phyloP scores from a whole-genome alignment of 2,888 invertebrate genomes.

The Zelleria hepariella region DNA sequence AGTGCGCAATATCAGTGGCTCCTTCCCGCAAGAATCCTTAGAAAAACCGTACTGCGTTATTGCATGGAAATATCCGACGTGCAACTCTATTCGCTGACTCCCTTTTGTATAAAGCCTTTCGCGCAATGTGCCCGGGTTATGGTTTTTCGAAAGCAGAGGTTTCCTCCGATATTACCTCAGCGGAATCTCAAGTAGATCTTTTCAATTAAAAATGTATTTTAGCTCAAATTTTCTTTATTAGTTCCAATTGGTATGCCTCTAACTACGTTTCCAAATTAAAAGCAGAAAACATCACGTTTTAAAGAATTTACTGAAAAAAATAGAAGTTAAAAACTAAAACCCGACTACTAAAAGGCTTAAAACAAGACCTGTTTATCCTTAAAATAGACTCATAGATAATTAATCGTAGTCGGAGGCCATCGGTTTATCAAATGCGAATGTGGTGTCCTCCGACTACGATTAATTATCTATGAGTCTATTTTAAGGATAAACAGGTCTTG shows the following conservation, averaged over 20 bases:
- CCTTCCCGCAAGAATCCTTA: slow-evolving; percentile 47
- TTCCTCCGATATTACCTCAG: slow-evolving; percentile 55
- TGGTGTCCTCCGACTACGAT: too few species aligned
- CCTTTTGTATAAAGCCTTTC: slow-evolving; percentile 63
- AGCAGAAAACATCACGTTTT: not conserved
- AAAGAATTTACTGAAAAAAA: too few species aligned
- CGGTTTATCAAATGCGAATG: too few species aligned
- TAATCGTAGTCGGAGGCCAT: too few species aligned
- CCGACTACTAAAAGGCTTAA: too few species aligned
- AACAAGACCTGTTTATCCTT: too few species aligned
- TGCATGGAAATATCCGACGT: slow-evolving; percentile 69
- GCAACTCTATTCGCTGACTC: slow-evolving; percentile 66
- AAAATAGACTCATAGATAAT: too few species aligned
- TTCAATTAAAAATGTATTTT: slow-evolving; percentile 39
- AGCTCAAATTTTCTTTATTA: slow-evolving; percentile 2
- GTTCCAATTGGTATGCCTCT: not conserved
- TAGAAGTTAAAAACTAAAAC: too few species aligned
- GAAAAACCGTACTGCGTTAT: slow-evolving; percentile 52
- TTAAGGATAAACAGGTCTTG: too few species aligned
- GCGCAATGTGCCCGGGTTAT: slow-evolving; percentile 61
- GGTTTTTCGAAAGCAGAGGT: slow-evolving; percentile 63
- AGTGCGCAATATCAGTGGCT: slow-evolving; percentile 66
- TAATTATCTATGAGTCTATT: too few species aligned
- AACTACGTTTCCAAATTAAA: not conserved
- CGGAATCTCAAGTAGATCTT: slow-evolving; percentile 54